Evolutionary conservation across 2,113 vertebrate genomes (phyloP), one percentile per base, ranked within the genome.

Genomic region (Coregonus clupeaformis): DNA sequence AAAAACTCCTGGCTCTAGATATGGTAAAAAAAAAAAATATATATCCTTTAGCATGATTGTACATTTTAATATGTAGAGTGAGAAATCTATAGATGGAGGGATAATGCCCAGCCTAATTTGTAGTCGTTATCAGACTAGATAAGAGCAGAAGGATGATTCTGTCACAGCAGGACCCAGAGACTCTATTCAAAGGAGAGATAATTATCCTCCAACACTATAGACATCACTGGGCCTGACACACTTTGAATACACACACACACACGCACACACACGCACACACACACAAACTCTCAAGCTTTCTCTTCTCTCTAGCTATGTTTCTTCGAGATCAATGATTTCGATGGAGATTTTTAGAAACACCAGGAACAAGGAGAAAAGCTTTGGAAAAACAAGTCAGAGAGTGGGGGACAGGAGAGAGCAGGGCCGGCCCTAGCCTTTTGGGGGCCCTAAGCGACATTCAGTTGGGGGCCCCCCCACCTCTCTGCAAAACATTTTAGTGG

Each of bases 241-340:
- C 32, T 7, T 36, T 7, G 6, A 7, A 36, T 7, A 36, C 32
- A 36, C 32, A 36, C 32, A 32, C 30, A 32, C 6, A 5, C 30
- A 32, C 30, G 30, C 5, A 5, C 30, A 32, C 6, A 32, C 57
- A 60, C 57, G n/a, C 57, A 60, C 57, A 20, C 57, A 60, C 7
- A 63, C 60, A n/a, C n/a, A n/a, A n/a, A 63, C 24, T 22, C 60
- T 22, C 60, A 63, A 18, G n/a, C 57, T n/a, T 22, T 6, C 20
- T 22, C 22, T 68, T 71, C 22, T 47, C 30, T 30, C 30, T 30
- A 1, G 30, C 30, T 5, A 30, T 63, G 72, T 49, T 71, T 69
- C 55, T 68, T 78, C 76, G 76, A 82, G 75, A 74, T 83, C 82
- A 80, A 11, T 11, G 72, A 18, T 63, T 25, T 18, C 30, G 30